Conservation (phyloP, 2,888 invertebrate species). For the Mactromeris polynyma region DNA sequence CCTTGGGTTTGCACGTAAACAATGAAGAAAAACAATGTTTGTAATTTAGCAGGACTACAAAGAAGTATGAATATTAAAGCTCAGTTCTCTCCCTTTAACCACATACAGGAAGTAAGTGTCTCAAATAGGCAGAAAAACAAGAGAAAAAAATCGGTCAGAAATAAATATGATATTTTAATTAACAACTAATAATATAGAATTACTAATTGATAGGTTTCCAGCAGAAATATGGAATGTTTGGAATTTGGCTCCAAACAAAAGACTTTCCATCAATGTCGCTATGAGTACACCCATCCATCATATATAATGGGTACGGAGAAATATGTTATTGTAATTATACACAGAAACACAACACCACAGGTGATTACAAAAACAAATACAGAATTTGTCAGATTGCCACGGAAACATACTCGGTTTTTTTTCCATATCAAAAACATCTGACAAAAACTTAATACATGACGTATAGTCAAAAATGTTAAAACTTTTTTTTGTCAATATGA, state of each 20-base stretch:
- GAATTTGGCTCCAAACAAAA: constrained; percentile 23
- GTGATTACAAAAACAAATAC: constrained; percentile 36
- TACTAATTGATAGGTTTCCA: not conserved
- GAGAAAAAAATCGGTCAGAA: not conserved
- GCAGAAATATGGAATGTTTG: not conserved
- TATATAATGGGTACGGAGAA: not conserved
- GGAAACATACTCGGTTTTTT: not conserved
- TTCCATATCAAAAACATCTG: not conserved
- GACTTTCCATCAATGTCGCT: constrained; percentile 17
- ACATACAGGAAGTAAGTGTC: not conserved
- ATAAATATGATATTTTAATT: constrained; percentile 10
- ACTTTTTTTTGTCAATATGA: not conserved
- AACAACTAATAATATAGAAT: not conserved
- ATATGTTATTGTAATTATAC: constrained; percentile 15
- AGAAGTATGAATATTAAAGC: not conserved
- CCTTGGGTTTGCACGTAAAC: too few species aligned
- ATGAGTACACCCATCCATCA: constrained; percentile 15
- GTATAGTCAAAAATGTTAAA: not conserved
- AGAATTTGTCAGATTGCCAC: constrained; percentile 33
- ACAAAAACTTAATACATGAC: not conserved
- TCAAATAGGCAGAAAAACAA: not conserved
- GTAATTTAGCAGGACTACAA: too few species aligned
- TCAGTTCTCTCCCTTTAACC: not conserved
- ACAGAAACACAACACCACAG: constrained; percentile 19
- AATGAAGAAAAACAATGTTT: too few species aligned